Percentiles rank a stretch among this genome's conserved stretches.
phyloP scores from a whole-genome alignment of 1,140 invertebrate species.

The Elymnias hypermnestra region DNA sequence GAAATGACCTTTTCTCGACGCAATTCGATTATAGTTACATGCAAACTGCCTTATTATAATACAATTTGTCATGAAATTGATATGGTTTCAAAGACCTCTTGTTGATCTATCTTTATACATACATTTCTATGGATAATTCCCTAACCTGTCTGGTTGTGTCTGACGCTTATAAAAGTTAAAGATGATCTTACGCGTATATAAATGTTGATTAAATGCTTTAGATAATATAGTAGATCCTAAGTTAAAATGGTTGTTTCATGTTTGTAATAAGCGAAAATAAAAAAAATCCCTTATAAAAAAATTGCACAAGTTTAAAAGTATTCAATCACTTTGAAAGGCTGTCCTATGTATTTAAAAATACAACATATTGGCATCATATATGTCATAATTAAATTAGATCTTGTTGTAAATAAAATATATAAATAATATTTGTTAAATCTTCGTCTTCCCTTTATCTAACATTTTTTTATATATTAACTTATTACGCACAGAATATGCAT shows the following conservation, averaged over 20 bases:
- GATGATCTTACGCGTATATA: conserved; percentile 9
- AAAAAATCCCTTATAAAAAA: conserved; percentile 7
- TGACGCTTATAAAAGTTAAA: conserved; percentile 8
- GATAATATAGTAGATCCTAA: conserved; percentile 7
- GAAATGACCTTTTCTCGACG: too few relatives aligned
- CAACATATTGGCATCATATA: too few relatives aligned
- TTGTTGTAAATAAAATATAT: too few relatives aligned
- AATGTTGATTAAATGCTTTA: not conserved
- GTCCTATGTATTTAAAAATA: conserved; percentile 9
- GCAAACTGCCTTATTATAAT: too few relatives aligned
- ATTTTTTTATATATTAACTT: not conserved
- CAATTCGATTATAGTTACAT: too few relatives aligned
- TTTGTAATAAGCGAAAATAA: conserved; percentile 3
- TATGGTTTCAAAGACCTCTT: too few relatives aligned
- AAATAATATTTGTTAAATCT: not conserved
- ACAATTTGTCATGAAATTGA: too few relatives aligned
- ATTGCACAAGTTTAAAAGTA: conserved; percentile 13
- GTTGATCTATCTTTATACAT: too few relatives aligned
- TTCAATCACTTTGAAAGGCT: conserved; percentile 12
- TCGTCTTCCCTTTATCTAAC: not conserved
- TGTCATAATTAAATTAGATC: too few relatives aligned
- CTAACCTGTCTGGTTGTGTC: conserved; percentile 11
- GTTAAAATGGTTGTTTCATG: conserved; percentile 11
- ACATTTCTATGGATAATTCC: too few relatives aligned
- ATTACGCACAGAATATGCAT: not conserved